phyloP scores from a whole-genome alignment of 2,888 invertebrate genomes.

The Conomelus anceps region DNA sequence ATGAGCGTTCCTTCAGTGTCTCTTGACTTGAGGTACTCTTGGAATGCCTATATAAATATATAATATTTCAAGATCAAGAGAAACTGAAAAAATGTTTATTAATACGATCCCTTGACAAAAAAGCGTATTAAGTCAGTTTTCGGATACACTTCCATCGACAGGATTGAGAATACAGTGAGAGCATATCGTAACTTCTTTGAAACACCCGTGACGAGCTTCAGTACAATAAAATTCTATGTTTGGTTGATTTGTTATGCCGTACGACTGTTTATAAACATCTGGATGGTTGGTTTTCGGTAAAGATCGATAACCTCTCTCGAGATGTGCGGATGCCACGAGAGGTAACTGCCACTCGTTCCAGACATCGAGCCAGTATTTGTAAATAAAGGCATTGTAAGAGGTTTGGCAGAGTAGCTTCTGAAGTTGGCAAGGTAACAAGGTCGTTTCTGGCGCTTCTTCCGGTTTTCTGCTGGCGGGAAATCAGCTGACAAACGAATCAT shows the following conservation, averaged over 20 bases:
- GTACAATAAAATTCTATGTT: not conserved
- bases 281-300: not conserved
- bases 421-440: not conserved
- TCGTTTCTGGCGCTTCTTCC: not conserved
- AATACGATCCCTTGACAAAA: too few relatives aligned
- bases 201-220: not conserved
- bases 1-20: too few relatives aligned
- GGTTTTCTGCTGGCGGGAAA: not conserved
- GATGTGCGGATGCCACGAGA: not conserved
- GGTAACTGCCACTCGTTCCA: not conserved
- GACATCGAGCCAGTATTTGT: not conserved
- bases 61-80: too few relatives aligned
- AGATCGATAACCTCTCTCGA: not conserved
- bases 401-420: slow-evolving; percentile 6
- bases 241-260: not conserved
- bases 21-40: too few relatives aligned
- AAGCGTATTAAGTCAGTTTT: not conserved
- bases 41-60: too few relatives aligned
- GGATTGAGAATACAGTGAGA: not conserved
- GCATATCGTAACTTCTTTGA: not conserved
- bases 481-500: not conserved
- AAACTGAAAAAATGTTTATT: too few relatives aligned
- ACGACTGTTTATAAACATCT: not conserved
- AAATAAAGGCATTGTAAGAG: slow-evolving; percentile 4
- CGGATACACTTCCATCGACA: not conserved